Evolutionary conservation across 2,888 invertebrate genomes (phyloP).

Genomic region (Acrocyrtus sp.): DNA sequence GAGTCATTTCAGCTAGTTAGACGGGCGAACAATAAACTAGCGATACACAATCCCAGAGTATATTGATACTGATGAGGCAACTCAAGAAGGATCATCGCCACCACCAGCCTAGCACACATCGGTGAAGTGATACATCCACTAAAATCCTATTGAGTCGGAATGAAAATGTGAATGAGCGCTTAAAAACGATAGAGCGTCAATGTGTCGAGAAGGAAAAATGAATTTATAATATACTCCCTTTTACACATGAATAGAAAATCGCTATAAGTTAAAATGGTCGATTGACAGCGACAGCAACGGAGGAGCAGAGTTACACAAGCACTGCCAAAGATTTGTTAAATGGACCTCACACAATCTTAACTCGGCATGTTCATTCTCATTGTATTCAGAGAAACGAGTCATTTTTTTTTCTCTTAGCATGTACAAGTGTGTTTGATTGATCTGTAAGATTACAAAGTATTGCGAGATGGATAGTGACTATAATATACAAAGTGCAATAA

Average conservation of each 20-base stretch:
- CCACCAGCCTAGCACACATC: too few relatives aligned
- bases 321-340: slow-evolving; percentile 46
- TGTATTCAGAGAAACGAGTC: slow-evolving; percentile 10
- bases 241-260: slow-evolving; percentile 29
- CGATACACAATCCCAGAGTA: too few relatives aligned
- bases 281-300: slow-evolving; percentile 40
- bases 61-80: too few relatives aligned
- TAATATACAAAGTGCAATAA: too few relatives aligned
- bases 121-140: too few relatives aligned
- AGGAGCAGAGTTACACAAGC: too few relatives aligned
- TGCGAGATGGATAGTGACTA: too few relatives aligned
- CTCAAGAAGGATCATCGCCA: background rate
- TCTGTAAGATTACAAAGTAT: too few relatives aligned
- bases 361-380: slow-evolving; percentile 27
- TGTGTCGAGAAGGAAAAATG: slow-evolving; percentile 42
- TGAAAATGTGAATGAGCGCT: slow-evolving; percentile 1
- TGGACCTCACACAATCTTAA: slow-evolving; percentile 48
- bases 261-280: slow-evolving; percentile 42
- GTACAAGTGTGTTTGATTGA: too few relatives aligned
- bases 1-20: slow-evolving; percentile 11
- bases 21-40: too few relatives aligned
- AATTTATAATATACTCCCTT: slow-evolving; percentile 31
- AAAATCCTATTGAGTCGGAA: too few relatives aligned
- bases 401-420: slow-evolving; percentile 17
- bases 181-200: slow-evolving; percentile 40